Base-by-base conservation (phyloP, 2,113 vertebrate species). In the Tragelaphus strepsiceros region DNA sequence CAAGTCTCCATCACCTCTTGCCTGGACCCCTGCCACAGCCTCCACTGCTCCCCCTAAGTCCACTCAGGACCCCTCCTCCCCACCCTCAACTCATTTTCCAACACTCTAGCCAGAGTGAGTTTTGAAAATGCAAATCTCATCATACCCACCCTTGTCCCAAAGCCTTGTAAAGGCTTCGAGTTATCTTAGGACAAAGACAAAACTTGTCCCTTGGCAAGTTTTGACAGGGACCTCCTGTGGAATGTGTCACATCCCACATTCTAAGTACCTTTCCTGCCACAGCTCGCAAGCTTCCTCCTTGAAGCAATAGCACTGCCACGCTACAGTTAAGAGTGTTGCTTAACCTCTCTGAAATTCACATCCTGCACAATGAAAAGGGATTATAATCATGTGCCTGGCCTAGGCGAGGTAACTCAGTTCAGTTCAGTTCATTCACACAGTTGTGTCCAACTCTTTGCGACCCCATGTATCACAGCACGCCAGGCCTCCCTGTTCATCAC, bases 271-370 rank as follows among this genome's bases (percentile, higher is more conserved):
- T 56, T 64, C 24, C 49, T 1, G 22, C 17, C 59, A 10, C 39
- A 24, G 56, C 39, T 35, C 15, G 19, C 5, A 30, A 17, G 6
- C 13, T 67, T 62, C 21, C 71, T 58, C 59, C 26, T 58, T 39
- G 0, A 21, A 17, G 32, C 12, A 7, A 26, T 16, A 24, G 54
- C 2, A 8, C 19, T 10, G 53, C 19, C 3, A 7, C 3, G 2
- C 67, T 22, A 22, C 1, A 11, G 67, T 74, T 74, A 74, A 22
- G 35, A 74, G 39, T 51, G 24, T 30, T 30, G 32, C 43, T 28
- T 53, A 62, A 78, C 35, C 32, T 61, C 80, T 80, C 35, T 87
- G 82, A 86, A 56, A 58, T 35, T 80, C 51, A 54, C 4, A 0
- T 53, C 77, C 28, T 91, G 78, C 67, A n/a, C 21, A 87, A 39